These are phyloP conservation scores for Alsophila aescularia DNA, from an alignment of 2,888 invertebrate genomes.

Conservation along the genomic window DNA sequence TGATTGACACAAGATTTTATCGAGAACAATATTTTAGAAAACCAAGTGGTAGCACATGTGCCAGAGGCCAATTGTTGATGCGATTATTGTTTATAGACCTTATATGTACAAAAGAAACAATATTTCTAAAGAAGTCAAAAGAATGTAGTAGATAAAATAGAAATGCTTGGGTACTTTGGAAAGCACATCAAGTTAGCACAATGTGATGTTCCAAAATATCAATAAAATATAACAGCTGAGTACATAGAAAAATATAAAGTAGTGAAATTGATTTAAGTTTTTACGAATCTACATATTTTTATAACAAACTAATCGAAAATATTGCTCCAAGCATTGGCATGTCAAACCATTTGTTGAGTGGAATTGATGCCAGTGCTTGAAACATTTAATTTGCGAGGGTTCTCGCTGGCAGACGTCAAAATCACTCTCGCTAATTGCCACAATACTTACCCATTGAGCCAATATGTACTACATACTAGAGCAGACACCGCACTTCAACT, in stretches of 20 bases:
- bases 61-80: not conserved
- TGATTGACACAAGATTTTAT: too few species aligned
- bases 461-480: too few species aligned
- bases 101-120: slow-evolving; percentile 19
- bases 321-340: slow-evolving; percentile 1
- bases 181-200: not conserved
- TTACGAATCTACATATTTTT: slow-evolving; percentile 24
- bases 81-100: not conserved
- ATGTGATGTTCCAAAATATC: slow-evolving; percentile 14
- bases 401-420: slow-evolving; percentile 8
- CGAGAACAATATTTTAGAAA: too few species aligned
- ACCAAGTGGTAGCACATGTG: too few species aligned
- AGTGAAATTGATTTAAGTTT: slow-evolving; percentile 35
- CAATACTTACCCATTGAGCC: too few species aligned
- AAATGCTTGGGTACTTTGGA: slow-evolving; percentile 1
- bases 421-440: too few species aligned
- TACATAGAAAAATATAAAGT: slow-evolving; percentile 32
- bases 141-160: slow-evolving; percentile 8
- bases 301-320: slow-evolving; percentile 19
- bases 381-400: not conserved
- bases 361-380: too few species aligned
- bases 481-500: too few species aligned
- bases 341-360: not conserved
- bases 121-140: slow-evolving; percentile 23
- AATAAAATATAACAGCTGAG: slow-evolving; percentile 26